phyloP scores from a whole-genome alignment of 2,888 invertebrate species.

The Tupiocoris notatus region DNA sequence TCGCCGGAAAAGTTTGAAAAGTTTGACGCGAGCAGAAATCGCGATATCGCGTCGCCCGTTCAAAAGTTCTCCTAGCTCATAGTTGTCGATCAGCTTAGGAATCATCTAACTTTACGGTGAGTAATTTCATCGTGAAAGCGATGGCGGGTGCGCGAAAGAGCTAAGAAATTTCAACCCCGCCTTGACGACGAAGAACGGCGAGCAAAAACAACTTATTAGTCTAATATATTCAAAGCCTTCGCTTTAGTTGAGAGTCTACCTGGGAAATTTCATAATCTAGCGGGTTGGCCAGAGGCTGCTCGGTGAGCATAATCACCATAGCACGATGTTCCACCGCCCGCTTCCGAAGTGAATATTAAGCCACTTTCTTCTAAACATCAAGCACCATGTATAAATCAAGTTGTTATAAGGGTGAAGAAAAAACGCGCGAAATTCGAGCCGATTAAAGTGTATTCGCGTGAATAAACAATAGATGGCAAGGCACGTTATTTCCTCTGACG shows the following conservation, averaged over 20 bases:
- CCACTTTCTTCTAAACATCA: background rate
- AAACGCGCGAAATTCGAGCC: too few species aligned
- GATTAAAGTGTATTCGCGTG: too few species aligned
- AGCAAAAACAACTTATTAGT: background rate
- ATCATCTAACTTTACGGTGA: background rate
- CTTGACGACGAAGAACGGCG: background rate
- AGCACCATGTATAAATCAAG: too few species aligned
- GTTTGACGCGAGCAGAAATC: background rate
- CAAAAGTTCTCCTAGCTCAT: background rate
- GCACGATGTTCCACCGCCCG: background rate
- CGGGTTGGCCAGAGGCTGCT: background rate
- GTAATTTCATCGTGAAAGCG: background rate
- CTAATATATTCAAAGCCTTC: background rate
- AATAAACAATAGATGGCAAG: too few species aligned
- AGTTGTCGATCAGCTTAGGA: background rate
- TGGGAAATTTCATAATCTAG: background rate
- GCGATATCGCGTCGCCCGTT: background rate
- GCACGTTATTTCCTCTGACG: too few species aligned
- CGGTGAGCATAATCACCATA: background rate
- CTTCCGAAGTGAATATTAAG: background rate
- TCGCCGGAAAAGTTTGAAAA: background rate
- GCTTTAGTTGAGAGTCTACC: background rate
- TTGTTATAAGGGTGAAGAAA: too few species aligned
- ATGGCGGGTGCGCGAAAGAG: background rate
- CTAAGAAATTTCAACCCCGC: background rate